Conservation (phyloP, 2,888 invertebrate genomes). For the Iselma pallidipennis region DNA sequence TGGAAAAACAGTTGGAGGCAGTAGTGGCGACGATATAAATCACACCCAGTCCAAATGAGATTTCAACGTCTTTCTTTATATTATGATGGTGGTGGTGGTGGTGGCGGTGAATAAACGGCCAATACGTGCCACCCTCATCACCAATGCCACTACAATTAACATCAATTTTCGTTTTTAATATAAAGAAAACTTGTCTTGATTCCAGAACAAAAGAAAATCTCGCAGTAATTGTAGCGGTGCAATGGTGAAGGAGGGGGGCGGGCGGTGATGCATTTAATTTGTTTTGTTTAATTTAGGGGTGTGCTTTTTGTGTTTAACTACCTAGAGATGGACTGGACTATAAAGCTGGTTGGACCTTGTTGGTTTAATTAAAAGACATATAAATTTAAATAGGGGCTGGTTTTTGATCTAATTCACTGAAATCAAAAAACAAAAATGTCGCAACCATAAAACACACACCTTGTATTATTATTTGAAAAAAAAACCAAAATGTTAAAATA, state of each 20-base stretch:
- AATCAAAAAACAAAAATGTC: no score
- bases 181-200: neutral
- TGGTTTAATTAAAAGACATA: neutral
- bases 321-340: no score
- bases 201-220: neutral
- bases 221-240: neutral
- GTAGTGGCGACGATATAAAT: conserved; percentile 22
- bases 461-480: no score
- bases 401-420: neutral
- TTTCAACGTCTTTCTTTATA: conserved; percentile 22
- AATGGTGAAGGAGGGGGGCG: no score
- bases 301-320: neutral
- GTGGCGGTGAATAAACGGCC: conserved; percentile 10
- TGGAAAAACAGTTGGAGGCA: conserved; percentile 23
- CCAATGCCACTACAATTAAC: conserved; percentile 3
- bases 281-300: neutral
- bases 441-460: no score
- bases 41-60: conserved; percentile 30
- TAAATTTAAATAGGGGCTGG: neutral
- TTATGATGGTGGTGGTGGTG: conserved; percentile 4
- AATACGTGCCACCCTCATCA: conserved; percentile 15
- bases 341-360: neutral
- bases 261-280: neutral
- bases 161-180: neutral
- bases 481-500: no score